Evolutionary conservation across 2,797 vertebrate species (phyloP), one percentile per base, ranked within the genome.

Genomic region (Scomberomorus guttatus): DNA sequence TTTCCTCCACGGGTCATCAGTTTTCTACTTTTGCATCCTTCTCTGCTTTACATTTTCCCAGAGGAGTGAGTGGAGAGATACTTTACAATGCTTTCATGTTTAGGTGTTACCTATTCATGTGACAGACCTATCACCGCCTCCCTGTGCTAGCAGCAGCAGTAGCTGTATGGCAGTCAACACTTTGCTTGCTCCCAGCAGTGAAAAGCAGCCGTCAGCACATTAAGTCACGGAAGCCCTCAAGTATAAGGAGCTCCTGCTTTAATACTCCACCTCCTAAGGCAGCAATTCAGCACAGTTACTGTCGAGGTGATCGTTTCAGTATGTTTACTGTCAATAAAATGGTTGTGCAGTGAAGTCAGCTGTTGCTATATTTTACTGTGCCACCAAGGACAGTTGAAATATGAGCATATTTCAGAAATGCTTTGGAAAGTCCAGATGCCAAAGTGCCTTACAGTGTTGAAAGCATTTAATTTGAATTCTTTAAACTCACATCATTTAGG

Each of bases 161-260:
- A 50, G 62, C 67, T 60, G 29, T 59, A 44, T n/a, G 3, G 29
- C 65, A 51, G 62, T 68, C 68, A 25, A 72, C 62, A 63, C 34
- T 22, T 59, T 50, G 27, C 61, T 27, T 39, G 55, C 62, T 81
- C 61, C 64, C 27, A 17, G 55, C 22, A 63, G 54, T 1, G 72
- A 77, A 83, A 83, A 66, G 29, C 66, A 71, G 50, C 22, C 14
- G 80, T 88, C 89, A 89, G 90, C 90, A 80, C 69, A 82, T 88
- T 71, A 64, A 29, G 8, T 69, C 79, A 27, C 39, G 7, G 63
- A 79, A 71, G 42, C 60, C 54, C 58, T 24, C 15, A 72, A 48
- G 66, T 77, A 60, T 18, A 48, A 63, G 63, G 24, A 65, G 57
- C 55, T 57, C 20, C 24, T 3, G 22, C 29, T 82, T 72, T 81